Evolutionary conservation across 2,113 vertebrate genomes (phyloP).

Genomic region (Ceratotherium simum): DNA sequence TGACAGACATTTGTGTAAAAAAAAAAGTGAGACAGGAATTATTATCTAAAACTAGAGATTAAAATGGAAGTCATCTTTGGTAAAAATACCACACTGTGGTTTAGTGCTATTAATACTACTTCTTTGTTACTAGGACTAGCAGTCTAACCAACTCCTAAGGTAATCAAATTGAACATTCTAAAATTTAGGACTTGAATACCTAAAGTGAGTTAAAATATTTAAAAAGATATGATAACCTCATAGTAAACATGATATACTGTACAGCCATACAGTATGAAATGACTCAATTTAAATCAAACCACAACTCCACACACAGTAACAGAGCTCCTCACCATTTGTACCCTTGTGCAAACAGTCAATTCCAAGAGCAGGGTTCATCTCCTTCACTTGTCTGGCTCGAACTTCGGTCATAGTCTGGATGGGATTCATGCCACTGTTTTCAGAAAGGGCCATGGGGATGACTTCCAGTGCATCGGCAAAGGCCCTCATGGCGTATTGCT

Average conservation of each 20-base stretch:
- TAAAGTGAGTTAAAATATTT: too few species aligned
- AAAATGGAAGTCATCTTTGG: neutral
- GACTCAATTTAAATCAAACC: too few species aligned
- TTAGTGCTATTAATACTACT: too few species aligned
- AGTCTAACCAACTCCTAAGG: too few species aligned
- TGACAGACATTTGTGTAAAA: neutral
- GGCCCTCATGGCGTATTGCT: conserved; percentile 98
- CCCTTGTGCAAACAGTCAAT: conserved; percentile 96
- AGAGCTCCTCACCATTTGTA: conserved; percentile 92
- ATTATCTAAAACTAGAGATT: neutral
- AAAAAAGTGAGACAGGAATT: neutral
- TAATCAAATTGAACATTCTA: neutral
- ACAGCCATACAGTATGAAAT: fast-evolving
- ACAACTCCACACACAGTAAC: fast-evolving
- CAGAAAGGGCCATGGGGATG: conserved; percentile 96
- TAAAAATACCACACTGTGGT: fast-evolving
- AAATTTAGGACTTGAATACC: neutral
- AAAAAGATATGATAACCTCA: fast-evolving
- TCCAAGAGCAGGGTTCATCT: conserved; percentile 94
- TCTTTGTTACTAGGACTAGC: neutral
- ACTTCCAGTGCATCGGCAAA: conserved; percentile 97
- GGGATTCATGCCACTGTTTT: conserved; percentile 97
- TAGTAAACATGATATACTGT: fast-evolving
- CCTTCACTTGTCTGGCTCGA: conserved; percentile 94
- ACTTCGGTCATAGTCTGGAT: conserved; percentile 98